These are phyloP conservation scores for Caenorhabditis virilis DNA, from an alignment of 2,888 invertebrate species.

Conservation along the genomic window DNA sequence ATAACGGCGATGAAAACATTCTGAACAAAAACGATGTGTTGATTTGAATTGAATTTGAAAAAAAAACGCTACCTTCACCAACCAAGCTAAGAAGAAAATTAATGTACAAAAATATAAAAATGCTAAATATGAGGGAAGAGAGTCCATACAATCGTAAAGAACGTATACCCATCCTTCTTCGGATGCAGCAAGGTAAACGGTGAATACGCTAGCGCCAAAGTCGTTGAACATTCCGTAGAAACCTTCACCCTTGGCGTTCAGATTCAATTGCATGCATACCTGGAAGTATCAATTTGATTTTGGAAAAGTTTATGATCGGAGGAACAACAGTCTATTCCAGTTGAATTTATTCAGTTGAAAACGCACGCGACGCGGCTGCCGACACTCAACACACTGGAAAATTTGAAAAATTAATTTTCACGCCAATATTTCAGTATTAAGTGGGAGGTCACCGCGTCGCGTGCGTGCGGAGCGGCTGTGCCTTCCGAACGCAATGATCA, in stretches of 20 bases:
- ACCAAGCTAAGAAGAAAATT: slow-evolving; percentile 99
- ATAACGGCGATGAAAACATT: slow-evolving; percentile 99
- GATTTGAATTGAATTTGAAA: too few relatives aligned
- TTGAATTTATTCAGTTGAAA: too few relatives aligned
- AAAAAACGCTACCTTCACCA: slow-evolving; percentile 90
- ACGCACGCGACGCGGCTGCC: too few relatives aligned
- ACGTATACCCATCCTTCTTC: slow-evolving; percentile 99
- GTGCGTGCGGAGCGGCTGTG: too few relatives aligned
- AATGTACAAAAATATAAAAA: slow-evolving; percentile 95
- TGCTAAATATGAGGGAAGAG: slow-evolving; percentile 75
- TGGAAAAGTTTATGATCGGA: too few relatives aligned
- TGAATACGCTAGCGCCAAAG: slow-evolving; percentile 82
- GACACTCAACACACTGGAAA: too few relatives aligned
- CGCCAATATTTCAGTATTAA: too few relatives aligned
- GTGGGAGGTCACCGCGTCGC: too few relatives aligned
- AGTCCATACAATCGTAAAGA: slow-evolving; percentile 80
- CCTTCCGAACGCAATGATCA: too few relatives aligned
- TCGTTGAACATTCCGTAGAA: slow-evolving; percentile 95
- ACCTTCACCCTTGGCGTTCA: slow-evolving; percentile 87
- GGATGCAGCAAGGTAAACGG: slow-evolving; percentile 97
- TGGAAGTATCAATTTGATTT: too few relatives aligned
- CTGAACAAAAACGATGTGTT: slow-evolving; percentile 69
- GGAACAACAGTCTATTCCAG: too few relatives aligned
- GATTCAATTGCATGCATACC: slow-evolving; percentile 87
- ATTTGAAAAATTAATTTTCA: too few relatives aligned